Percentiles rank a stretch among this genome's conserved stretches.
These are phyloP conservation scores for Zosterops hypoxanthus DNA, from an alignment of 2,113 vertebrate species.

Conservation along the genomic window DNA sequence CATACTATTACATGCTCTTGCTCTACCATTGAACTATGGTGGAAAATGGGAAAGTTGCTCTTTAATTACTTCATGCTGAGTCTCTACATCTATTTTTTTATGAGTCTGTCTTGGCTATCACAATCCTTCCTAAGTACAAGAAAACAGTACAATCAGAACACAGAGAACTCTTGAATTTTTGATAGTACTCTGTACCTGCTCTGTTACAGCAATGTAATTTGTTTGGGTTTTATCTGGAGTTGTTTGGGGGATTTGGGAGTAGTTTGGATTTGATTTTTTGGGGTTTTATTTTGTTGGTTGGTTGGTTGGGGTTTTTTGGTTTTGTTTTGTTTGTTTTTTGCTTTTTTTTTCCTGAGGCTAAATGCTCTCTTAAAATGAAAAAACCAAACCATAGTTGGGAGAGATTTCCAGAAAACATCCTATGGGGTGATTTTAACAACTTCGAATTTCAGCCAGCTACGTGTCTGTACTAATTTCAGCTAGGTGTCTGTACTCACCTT, in stretches of 20 bases:
- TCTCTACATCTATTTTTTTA: background rate
- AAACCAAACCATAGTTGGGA: background rate
- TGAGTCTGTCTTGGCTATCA: background rate
- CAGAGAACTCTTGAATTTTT: background rate
- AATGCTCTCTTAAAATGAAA: background rate
- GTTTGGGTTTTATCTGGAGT: background rate
- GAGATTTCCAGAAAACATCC: background rate
- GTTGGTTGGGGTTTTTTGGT: background rate
- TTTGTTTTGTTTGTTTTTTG: background rate
- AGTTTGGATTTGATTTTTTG: background rate
- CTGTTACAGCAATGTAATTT: background rate
- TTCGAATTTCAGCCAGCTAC: background rate
- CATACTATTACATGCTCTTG: background rate
- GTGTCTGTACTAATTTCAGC: too few relatives aligned
- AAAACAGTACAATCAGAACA: background rate
- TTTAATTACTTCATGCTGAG: background rate
- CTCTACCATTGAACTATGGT: background rate
- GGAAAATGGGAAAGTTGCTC: background rate
- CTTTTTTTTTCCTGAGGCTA: conserved; percentile 6
- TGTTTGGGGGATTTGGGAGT: rapidly evolving
- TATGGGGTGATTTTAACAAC: background rate
- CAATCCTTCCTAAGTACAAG: background rate
- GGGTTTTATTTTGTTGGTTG: background rate
- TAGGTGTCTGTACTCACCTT: background rate
- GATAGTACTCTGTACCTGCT: background rate